Base-by-base conservation (phyloP, 2,113 vertebrate species). In the Percina caprodes region DNA sequence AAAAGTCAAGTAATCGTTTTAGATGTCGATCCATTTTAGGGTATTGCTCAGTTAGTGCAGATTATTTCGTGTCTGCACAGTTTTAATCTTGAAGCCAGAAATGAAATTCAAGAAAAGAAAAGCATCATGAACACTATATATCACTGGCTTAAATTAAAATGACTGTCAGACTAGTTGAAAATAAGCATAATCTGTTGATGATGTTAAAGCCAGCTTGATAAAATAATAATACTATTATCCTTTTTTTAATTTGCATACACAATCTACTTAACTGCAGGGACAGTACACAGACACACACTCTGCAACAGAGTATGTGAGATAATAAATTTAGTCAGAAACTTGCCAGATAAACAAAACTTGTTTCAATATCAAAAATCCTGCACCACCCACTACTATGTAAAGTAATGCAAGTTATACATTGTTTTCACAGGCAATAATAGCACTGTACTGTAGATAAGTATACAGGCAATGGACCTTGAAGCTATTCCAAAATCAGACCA, bases 361-460 rank as follows among this genome's bases (percentile, higher is more conserved):
- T 42, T 67, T 45, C 33, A 1, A n/a, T 14, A 56, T 72, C 24
- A 72, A 39, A 58, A 10, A 21, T 39, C 5, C 21, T 11, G 16
- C 21, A 35, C 24, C 74, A n/a, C 49, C 12, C 15, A 33, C 18
- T 19, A 15, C 23, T 6, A 52, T n/a, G 23, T 26, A 59, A 48
- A n/a, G 70, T 24, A 46, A 33, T 72, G 26, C 14, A 60, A 4
- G 24, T 42, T 12, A 48, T 35, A 15, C 39, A 69, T 26, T 14
- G 51, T 39, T 45, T 45, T 30, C 23, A n/a, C 66, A 63, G 76
- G 70, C 45, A 49, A n/a, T 51, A 74, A 56, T 39, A 66, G 51
- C 45, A 42, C 19, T 45, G 12, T 24, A 63, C 55, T 46, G 42
- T 33, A 51, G 75, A 88, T 81, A 81, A 81, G 52, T 21, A 52